These are phyloP conservation scores for Pantelozetes paolii DNA, from an alignment of 2,888 invertebrate species.

Conservation along the genomic window DNA sequence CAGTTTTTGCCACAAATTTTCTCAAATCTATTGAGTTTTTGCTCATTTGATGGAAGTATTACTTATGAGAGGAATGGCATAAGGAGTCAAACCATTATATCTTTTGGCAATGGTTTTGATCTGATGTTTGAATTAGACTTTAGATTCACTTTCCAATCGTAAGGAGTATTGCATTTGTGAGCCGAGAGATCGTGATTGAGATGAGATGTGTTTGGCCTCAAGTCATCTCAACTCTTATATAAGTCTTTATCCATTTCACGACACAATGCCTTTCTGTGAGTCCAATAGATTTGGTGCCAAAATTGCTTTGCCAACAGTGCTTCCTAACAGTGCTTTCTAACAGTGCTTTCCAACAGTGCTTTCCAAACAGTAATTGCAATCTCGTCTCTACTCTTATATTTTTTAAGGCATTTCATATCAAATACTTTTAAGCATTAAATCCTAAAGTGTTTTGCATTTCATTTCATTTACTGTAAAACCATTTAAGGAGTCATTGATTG, in stretches of 20 bases:
- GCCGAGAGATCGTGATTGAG: background rate
- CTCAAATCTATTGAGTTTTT: conserved; percentile 7
- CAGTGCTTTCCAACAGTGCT: too few relatives aligned
- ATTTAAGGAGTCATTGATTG: too few relatives aligned
- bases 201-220: conserved; percentile 22
- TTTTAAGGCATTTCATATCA: background rate
- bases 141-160: background rate
- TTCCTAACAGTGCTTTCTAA: too few relatives aligned
- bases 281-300: background rate
- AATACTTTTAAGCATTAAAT: background rate
- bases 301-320: too few relatives aligned
- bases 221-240: conserved; percentile 20
- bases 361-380: conserved; percentile 8
- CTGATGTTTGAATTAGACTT: conserved; percentile 1
- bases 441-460: too few relatives aligned
- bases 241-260: conserved; percentile 17
- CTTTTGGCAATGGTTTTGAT: conserved; percentile 6
- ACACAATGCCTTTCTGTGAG: background rate
- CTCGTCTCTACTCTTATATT: background rate
- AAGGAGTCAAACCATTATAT: background rate
- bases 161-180: conserved; percentile 13
- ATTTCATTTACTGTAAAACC: too few relatives aligned
- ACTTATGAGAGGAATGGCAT: background rate
- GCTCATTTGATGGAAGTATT: background rate
- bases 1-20: background rate